Evolutionary conservation across 2,888 invertebrate species (phyloP).

Genomic region (Serrognathus titanus): DNA sequence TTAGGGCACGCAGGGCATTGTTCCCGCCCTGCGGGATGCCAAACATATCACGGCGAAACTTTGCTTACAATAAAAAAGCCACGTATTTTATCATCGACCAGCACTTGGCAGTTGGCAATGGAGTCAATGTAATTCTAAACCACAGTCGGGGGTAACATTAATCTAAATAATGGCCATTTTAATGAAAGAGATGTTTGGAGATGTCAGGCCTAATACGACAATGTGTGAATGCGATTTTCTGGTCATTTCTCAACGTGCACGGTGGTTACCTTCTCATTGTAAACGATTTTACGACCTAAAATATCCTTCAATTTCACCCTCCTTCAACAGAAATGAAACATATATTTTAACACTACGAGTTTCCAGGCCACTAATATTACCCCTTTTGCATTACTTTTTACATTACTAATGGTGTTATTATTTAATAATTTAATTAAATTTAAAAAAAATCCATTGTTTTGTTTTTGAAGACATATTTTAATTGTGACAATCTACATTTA

Average conservation of each 20-base stretch:
- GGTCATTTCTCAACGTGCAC: conserved; percentile 42
- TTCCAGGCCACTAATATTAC: no score
- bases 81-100: conserved; percentile 39
- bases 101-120: conserved; percentile 44
- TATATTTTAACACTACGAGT: no score
- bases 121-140: conserved; percentile 47
- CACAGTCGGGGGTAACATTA: conserved; percentile 50
- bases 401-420: no score
- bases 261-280: neutral
- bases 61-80: conserved; percentile 41
- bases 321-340: no score
- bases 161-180: conserved; percentile 50
- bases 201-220: conserved; percentile 52
- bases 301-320: no score
- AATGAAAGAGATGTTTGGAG: conserved; percentile 52
- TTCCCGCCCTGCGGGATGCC: conserved; percentile 37
- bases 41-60: conserved; percentile 42
- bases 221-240: conserved; percentile 52
- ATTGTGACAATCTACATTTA: no score
- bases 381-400: no score
- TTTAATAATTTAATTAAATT: no score
- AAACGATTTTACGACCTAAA: neutral
- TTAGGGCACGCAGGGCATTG: conserved; percentile 32
- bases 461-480: no score
- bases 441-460: no score